phyloP scores from a whole-genome alignment of 2,113 vertebrate species.

The Aphyosemion australe region DNA sequence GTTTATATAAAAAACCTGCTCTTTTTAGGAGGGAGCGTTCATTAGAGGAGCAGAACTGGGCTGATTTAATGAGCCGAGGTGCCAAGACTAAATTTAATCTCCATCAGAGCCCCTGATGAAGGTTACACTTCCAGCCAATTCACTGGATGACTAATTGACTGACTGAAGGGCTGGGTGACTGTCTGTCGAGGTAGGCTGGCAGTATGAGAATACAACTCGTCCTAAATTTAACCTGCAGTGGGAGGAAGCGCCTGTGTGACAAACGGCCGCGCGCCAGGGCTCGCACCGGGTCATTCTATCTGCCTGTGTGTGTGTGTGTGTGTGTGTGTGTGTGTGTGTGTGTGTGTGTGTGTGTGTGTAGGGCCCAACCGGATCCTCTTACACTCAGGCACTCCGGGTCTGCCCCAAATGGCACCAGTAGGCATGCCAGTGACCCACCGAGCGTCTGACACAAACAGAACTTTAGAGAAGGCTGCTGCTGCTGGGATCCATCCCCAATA shows the following conservation, averaged over 20 bases:
- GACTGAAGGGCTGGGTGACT: constrained; percentile 56
- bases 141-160: constrained; percentile 68
- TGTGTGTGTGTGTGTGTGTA: constrained; percentile 68
- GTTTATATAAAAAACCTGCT: constrained; percentile 43
- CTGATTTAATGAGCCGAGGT: constrained; percentile 67
- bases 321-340: constrained; percentile 44
- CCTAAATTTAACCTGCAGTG: constrained; percentile 89
- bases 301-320: constrained; percentile 70
- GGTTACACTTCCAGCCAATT: constrained; percentile 64
- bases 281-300: constrained; percentile 86
- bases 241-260: constrained; percentile 94
- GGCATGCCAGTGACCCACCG: constrained; percentile 62
- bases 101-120: constrained; percentile 62
- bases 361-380: constrained; percentile 75
- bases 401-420: constrained; percentile 76
- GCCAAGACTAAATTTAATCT: constrained; percentile 70
- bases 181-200: constrained; percentile 69
- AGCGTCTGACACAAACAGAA: constrained; percentile 26
- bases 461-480: constrained; percentile 10
- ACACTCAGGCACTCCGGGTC: constrained; percentile 71
- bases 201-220: constrained; percentile 86
- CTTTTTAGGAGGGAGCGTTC: constrained; percentile 34
- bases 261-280: constrained; percentile 88
- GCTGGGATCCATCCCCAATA: background rate
- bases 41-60: constrained; percentile 45